Conservation (phyloP, 2,888 invertebrate species). For the Saturnia pavonia region DNA sequence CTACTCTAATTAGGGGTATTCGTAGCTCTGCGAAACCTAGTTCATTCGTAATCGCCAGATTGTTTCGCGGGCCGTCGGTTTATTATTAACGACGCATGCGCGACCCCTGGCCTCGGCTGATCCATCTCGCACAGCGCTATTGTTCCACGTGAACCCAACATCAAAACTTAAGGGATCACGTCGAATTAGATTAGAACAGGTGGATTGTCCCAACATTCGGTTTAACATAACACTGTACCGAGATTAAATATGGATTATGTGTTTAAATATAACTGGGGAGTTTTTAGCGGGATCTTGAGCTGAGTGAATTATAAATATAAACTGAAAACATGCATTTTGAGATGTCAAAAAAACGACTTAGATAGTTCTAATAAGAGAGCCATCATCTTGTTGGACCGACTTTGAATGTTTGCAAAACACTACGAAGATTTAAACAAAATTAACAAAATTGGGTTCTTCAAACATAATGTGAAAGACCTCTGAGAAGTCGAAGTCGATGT, state of each 20-base stretch:
- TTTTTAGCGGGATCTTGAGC: no score
- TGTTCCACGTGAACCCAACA: conserved; percentile 31
- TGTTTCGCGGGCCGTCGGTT: conserved; percentile 39
- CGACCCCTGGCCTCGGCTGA: conserved; percentile 44
- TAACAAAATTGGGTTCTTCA: no score
- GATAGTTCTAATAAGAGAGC: no score
- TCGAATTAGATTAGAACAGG: conserved; percentile 17
- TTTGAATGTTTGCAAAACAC: no score
- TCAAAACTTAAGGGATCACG: conserved; percentile 16
- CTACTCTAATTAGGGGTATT: neutral
- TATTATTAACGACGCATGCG: conserved; percentile 54
- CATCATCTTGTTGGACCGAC: no score
- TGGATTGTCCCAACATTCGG: conserved; percentile 16
- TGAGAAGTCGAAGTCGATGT: no score
- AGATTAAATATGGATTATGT: conserved; percentile 4
- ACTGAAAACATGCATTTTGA: no score
- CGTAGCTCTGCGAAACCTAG: neutral
- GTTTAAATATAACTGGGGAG: neutral
- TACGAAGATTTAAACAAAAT: no score
- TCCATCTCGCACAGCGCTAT: conserved; percentile 38
- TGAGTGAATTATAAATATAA: no score
- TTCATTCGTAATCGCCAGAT: conserved; percentile 38
- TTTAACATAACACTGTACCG: conserved; percentile 25
- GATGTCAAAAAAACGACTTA: no score
- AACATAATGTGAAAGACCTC: no score